A percentile compares a stretch with the other conserved stretches of the same genome.
Evolutionary conservation across 2,888 invertebrate genomes (phyloP).

Genomic region (Creontiades dilutus): DNA sequence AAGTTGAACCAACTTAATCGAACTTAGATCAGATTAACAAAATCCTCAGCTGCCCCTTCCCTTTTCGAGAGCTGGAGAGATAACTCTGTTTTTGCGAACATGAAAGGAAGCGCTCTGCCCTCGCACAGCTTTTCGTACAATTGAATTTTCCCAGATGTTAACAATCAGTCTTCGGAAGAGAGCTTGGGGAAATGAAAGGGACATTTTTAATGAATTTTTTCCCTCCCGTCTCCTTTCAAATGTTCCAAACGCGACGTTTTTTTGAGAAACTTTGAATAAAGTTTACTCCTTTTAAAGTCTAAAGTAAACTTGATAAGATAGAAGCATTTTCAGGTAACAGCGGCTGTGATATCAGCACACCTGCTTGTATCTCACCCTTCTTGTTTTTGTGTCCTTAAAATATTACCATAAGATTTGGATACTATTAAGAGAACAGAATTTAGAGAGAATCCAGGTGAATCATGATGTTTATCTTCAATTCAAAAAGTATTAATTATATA

Average conservation of each 20-base stretch:
- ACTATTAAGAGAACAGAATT: too few relatives aligned
- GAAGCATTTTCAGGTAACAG: not conserved
- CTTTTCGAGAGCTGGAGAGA: slow-evolving; percentile 38
- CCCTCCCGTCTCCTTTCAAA: not conserved
- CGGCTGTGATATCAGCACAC: not conserved
- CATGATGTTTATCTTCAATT: too few relatives aligned
- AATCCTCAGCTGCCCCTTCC: slow-evolving; percentile 34
- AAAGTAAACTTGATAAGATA: not conserved
- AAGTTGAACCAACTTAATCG: slow-evolving; percentile 68
- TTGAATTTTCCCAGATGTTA: slow-evolving; percentile 54
- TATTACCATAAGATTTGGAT: too few relatives aligned
- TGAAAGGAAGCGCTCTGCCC: slow-evolving; percentile 32
- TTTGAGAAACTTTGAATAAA: not conserved
- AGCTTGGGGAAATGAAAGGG: slow-evolving; percentile 38
- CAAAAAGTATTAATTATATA: too few relatives aligned
- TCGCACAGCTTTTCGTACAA: slow-evolving; percentile 38
- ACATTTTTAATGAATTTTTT: slow-evolving; percentile 45
- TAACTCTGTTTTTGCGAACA: slow-evolving; percentile 59
- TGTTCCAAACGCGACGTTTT: not conserved
- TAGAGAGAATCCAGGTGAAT: too few relatives aligned
- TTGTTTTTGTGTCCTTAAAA: too few relatives aligned
- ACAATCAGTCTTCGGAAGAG: slow-evolving; percentile 52
- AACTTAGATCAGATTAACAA: slow-evolving; percentile 69
- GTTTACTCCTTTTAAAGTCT: not conserved
- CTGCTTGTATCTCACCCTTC: not conserved